Evolutionary conservation across 1,140 invertebrate species (phyloP).

Genomic region (Drosophila pseudoananassae): DNA sequence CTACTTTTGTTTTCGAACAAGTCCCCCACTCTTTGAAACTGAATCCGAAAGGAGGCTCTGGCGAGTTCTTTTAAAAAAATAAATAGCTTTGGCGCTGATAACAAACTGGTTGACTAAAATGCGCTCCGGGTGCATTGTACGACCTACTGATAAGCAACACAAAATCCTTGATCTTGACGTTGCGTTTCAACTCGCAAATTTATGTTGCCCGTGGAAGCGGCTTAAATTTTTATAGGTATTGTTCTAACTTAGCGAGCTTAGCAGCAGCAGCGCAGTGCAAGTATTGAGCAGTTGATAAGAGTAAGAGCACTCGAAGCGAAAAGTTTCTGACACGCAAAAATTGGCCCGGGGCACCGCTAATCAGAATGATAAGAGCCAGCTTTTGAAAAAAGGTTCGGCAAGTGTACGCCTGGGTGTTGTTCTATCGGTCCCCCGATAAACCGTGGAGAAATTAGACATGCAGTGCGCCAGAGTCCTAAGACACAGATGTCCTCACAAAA

Average conservation of each 20-base stretch:
- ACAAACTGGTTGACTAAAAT: conserved; percentile 80
- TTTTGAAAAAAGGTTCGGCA: conserved; percentile 20
- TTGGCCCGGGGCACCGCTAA: conserved; percentile 22
- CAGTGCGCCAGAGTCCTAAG: conserved; percentile 8
- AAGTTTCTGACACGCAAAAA: conserved; percentile 36
- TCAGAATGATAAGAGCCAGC: conserved; percentile 46
- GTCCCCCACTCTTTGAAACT: conserved; percentile 53
- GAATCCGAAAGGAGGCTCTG: conserved; percentile 39
- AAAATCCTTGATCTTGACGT: conserved; percentile 77
- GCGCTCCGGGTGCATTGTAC: conserved; percentile 75
- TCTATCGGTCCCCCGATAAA: conserved; percentile 57
- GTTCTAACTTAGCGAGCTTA: conserved; percentile 22
- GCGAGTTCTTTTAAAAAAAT: conserved; percentile 36
- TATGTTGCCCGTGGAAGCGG: conserved; percentile 49
- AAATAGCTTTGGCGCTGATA: conserved; percentile 54
- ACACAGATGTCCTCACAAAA: conserved; percentile 44
- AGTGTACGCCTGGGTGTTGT: conserved; percentile 69
- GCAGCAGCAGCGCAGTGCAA: conserved; percentile 41
- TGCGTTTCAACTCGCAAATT: conserved; percentile 73
- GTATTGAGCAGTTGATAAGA: conserved; percentile 55
- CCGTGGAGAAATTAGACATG: not conserved
- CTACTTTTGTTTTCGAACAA: not conserved
- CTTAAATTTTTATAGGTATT: conserved; percentile 24
- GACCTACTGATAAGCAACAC: conserved; percentile 60
- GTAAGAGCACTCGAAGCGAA: conserved; percentile 11